phyloP scores from a whole-genome alignment of 2,888 invertebrate genomes.

The Malthinus flaveolus region DNA sequence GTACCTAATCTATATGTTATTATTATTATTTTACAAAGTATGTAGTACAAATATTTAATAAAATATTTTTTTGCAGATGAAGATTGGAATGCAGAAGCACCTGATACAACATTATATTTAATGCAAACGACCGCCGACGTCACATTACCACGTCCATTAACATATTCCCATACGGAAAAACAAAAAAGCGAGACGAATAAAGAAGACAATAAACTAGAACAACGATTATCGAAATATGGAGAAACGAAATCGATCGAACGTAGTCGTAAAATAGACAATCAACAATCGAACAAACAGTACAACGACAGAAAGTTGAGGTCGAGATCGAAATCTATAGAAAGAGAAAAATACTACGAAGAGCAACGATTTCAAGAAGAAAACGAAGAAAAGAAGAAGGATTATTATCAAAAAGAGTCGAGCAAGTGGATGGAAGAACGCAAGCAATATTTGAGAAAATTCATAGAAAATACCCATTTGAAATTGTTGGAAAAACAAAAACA shows the following conservation, averaged over 20 bases:
- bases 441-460: conserved; percentile 11
- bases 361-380: conserved; percentile 9
- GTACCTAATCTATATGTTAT: too few relatives aligned
- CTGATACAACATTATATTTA: conserved; percentile 61
- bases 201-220: conserved; percentile 53
- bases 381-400: conserved; percentile 8
- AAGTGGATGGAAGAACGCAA: conserved; percentile 11
- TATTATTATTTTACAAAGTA: too few relatives aligned
- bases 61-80: conserved; percentile 65
- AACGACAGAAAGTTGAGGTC: conserved; percentile 24
- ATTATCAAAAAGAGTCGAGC: conserved; percentile 8
- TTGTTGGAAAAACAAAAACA: conserved; percentile 4
- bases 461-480: conserved; percentile 7
- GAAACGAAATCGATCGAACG: conserved; percentile 30
- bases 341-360: conserved; percentile 27
- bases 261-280: conserved; percentile 46
- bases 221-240: conserved; percentile 50
- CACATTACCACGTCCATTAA: conserved; percentile 44
- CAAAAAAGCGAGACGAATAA: conserved; percentile 48
- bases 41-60: not conserved
- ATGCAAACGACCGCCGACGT: conserved; percentile 61
- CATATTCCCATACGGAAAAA: conserved; percentile 21
- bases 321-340: conserved; percentile 29
- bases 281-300: conserved; percentile 42
- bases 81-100: conserved; percentile 72